Base-by-base conservation (phyloP, 2,797 vertebrate species). In the Tadarida brasiliensis region DNA sequence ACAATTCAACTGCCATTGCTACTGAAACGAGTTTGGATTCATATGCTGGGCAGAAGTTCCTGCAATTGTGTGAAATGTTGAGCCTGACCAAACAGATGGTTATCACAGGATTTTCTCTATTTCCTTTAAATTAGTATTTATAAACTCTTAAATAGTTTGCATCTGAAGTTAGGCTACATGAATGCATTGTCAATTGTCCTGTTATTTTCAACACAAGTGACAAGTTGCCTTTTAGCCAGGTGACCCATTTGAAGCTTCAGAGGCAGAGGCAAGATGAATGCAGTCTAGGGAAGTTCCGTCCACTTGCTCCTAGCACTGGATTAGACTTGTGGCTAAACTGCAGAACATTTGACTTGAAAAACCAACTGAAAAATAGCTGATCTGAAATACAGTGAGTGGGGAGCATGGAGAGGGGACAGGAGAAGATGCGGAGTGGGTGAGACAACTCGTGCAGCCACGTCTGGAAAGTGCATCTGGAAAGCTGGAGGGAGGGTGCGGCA, bases 101-200 rank as follows among this genome's bases (percentile, higher is more conserved):
- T 86, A 76, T 15, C 12, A 49, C 11, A 26, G 81, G 28, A 12
- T 93, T 87, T 80, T 76, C 28, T 87, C 74, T 85, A 49, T 28
- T 78, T 26, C 5, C 65, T 47, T 35, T 44, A 63, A 83, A 47
- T 4, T 47, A 70, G n/a, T 33, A 65, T 63, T 78, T 39, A 68
- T 19, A 87, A 33, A 47, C 54, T 35, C 11, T 70, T 86, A 94
- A 89, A 56, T 65, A 82, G 80, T 86, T 94, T 78, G 30, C 49
- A 61, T 77, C 35, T 54, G 49, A 67, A 86, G 12, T 91, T 86
- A 90, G 65, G 26, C 44, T 30, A 49, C 2, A 16, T 24, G 9
- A 84, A 24, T 24, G 12, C 17, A 71, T 67, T 65, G 74, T 47
- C 20, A 39, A 63, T 1, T 57, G 78, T 11, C 9, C 26, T 33